Conservation (phyloP, 2,113 vertebrate species). For the Poecile atricapillus region DNA sequence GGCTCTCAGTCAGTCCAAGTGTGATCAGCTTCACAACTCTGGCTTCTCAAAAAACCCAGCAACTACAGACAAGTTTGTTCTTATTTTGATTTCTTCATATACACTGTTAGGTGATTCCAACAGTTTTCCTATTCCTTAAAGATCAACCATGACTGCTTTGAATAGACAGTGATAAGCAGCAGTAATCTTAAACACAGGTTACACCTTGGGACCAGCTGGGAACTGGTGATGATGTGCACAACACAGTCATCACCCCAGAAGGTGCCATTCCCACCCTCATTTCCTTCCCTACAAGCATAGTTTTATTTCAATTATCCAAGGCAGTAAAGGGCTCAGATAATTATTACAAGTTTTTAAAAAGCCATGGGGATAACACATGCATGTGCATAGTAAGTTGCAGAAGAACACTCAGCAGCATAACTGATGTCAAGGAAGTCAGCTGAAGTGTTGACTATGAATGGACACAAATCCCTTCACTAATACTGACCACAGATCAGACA, state of each 20-base stretch:
- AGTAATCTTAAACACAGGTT: neutral
- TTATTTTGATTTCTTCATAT: neutral
- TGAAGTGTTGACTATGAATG: neutral
- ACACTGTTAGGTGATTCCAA: neutral
- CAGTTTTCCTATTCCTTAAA: neutral
- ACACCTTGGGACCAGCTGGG: neutral
- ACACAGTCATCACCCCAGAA: neutral
- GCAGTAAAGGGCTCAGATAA: neutral
- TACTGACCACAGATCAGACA: neutral
- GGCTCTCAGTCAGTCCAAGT: neutral
- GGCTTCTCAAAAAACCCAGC: neutral
- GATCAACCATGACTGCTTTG: accelerated
- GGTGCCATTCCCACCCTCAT: neutral
- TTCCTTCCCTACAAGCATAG: neutral
- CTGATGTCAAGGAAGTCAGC: neutral
- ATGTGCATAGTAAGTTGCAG: neutral
- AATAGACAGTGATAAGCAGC: neutral
- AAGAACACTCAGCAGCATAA: neutral
- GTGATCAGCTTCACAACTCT: neutral
- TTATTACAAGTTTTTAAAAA: neutral
- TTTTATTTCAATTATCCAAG: neutral
- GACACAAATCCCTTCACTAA: neutral
- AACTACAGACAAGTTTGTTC: neutral
- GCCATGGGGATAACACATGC: neutral
- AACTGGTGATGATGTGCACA: neutral